Base-by-base conservation (phyloP, 1,140 invertebrate species). In the Pogonomyrmex barbatus region DNA sequence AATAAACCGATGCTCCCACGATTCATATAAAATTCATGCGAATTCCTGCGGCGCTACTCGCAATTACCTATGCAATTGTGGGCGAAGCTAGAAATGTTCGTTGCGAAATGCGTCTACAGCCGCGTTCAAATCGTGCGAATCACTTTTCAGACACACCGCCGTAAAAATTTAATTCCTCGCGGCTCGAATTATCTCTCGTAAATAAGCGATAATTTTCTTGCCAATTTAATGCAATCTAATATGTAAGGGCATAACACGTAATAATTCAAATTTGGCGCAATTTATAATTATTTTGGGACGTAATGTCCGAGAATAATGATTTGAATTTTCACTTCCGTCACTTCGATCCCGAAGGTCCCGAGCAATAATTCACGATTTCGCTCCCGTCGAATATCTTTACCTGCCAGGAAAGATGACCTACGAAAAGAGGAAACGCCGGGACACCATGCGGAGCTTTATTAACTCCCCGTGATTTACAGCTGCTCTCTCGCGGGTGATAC, bases 381-480 rank as follows among this genome's bases (percentile, higher is more conserved):
- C 17, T 45, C 17, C 52, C 24, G 10, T 75, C 68, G 47, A 90
- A 89, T 89, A 87, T 87, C 85, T 89, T 89, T 30, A 42, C 52
- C 52, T 45, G 65, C 65, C 42, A 24, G 36, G 9, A 10, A 42
- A 45, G 30, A 58, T 24, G 42, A n/a, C 1, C 42, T 45, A 12
- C 60, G 71, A 52, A 70, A 58, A 50, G 36, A 58, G 78, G 67
- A 89, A 77, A 8, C 62, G 65, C 12, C 52, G 17, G 36, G 33
- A 33, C 54, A 71, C 24, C 81, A 47, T 33, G 30, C 71, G 10
- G 56, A 75, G 88, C 89, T 90, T 90, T 85, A 90, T 90, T 90
- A 90, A 90, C 89, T 54, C 60, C 75, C 68, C 54, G 81, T 89
- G 88, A 90, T 90, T 90, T 90, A 90, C 79, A 90, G 36, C 79